Conservation (phyloP, 2,797 vertebrate species). For the Chaenodraco wilsoni region DNA sequence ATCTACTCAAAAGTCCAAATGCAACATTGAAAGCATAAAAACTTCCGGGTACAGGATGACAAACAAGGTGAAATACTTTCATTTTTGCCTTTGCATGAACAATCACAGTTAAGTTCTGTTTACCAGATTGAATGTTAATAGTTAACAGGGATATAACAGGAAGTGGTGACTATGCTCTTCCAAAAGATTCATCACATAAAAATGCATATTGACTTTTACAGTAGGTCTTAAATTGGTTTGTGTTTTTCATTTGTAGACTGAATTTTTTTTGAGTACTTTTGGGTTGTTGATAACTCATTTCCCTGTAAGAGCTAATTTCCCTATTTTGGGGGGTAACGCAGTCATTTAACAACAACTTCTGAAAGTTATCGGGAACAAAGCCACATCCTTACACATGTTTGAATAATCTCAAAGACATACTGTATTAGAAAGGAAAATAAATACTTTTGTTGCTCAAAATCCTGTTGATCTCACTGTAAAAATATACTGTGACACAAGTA, state of each 20-base stretch:
- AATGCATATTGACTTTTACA: background rate
- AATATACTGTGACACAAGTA: background rate
- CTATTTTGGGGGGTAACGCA: background rate
- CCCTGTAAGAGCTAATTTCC: background rate
- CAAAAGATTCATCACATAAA: background rate
- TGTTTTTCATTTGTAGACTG: constrained; percentile 3
- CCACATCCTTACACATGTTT: constrained; percentile 16
- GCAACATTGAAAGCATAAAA: background rate
- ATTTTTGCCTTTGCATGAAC: background rate
- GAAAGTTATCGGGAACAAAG: background rate
- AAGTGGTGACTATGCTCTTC: constrained; percentile 4
- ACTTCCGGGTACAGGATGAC: constrained; percentile 2
- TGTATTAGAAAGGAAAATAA: background rate
- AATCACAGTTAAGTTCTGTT: background rate
- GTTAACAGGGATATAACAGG: constrained; percentile 1
- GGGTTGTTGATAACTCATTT: background rate
- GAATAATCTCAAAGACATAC: background rate
- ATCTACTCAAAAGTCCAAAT: constrained; percentile 1
- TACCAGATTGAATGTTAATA: background rate
- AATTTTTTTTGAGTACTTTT: background rate
- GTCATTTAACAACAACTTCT: constrained; percentile 6
- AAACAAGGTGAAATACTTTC: constrained; percentile 3
- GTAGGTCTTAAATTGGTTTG: background rate
- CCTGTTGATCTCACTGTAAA: background rate
- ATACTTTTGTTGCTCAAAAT: background rate